A percentile compares a stretch with the other conserved stretches of the same genome.
phyloP scores from a whole-genome alignment of 2,113 vertebrate species.

The Calyptommatus sinebrachiatus region DNA sequence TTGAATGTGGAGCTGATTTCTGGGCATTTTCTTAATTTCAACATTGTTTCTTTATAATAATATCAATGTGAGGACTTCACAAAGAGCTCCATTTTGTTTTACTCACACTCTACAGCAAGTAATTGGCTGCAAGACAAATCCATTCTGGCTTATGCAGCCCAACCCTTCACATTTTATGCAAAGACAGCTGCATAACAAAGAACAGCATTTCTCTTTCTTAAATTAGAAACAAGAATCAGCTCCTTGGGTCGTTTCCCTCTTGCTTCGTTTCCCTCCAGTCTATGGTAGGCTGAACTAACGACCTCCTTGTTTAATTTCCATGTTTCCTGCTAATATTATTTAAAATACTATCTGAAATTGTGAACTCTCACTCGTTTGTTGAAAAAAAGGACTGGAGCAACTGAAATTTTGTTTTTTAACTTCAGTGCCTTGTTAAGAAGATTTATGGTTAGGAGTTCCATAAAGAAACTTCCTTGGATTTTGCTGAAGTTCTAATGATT shows the following conservation, averaged over 20 bases:
- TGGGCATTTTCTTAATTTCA: not conserved
- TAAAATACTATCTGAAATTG: slow-evolving; percentile 39
- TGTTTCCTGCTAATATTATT: slow-evolving; percentile 46
- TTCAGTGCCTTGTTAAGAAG: slow-evolving; percentile 56
- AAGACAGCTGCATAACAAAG: slow-evolving; percentile 1
- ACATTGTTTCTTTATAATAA: not conserved
- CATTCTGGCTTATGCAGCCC: not conserved
- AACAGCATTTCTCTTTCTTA: not conserved
- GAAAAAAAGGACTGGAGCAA: slow-evolving; percentile 11
- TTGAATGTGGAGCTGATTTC: not conserved
- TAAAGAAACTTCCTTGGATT: slow-evolving; percentile 58
- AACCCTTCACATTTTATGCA: slow-evolving; percentile 2
- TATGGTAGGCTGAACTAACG: slow-evolving; percentile 42
- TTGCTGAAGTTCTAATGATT: slow-evolving; percentile 63
- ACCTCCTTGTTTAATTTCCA: slow-evolving; percentile 40
- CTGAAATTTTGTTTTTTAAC: slow-evolving; percentile 47
- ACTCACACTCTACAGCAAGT: fast-evolving
- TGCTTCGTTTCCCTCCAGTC: slow-evolving; percentile 9
- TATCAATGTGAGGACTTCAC: not conserved
- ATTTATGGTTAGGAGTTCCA: slow-evolving; percentile 51
- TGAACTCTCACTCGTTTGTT: slow-evolving; percentile 48
- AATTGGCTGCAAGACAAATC: not conserved
- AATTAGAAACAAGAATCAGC: slow-evolving; percentile 17
- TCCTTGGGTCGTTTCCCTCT: not conserved
- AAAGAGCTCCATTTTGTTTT: not conserved